phyloP scores from a whole-genome alignment of 2,888 invertebrate genomes.

The Campoletis raptor region DNA sequence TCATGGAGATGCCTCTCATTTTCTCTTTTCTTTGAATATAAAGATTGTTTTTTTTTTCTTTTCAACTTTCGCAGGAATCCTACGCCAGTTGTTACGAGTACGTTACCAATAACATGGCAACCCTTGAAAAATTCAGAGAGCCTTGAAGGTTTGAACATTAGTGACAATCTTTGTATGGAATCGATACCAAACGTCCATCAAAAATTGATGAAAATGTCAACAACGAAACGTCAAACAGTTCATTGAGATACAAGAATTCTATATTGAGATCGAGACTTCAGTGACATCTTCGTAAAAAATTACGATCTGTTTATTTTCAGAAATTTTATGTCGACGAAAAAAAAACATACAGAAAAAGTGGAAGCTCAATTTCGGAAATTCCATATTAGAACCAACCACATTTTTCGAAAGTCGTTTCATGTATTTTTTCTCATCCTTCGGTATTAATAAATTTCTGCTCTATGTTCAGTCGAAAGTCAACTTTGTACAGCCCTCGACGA shows the following conservation, averaged over 20 bases:
- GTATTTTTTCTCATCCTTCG: neutral
- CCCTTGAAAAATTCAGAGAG: constrained; percentile 71
- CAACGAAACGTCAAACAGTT: constrained; percentile 38
- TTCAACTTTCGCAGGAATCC: constrained; percentile 77
- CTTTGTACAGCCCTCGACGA: neutral
- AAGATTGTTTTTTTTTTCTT: constrained; percentile 10
- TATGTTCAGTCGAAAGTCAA: neutral
- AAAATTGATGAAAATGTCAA: constrained; percentile 28
- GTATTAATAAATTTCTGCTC: neutral
- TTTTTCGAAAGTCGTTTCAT: neutral
- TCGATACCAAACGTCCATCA: constrained; percentile 62
- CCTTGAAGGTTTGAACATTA: constrained; percentile 76
- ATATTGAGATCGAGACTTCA: neutral
- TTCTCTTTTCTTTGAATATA: neutral
- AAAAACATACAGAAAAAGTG: neutral
- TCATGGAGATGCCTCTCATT: neutral
- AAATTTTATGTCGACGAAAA: too few relatives aligned
- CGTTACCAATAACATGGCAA: constrained; percentile 76
- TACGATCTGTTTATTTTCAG: too few relatives aligned
- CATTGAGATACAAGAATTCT: neutral
- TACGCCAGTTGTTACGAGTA: constrained; percentile 73
- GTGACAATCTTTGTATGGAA: constrained; percentile 73
- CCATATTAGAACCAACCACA: neutral
- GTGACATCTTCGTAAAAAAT: too few relatives aligned
- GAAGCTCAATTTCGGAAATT: neutral